Percentiles rank a stretch among this genome's conserved stretches.
Conservation (phyloP, 2,797 vertebrate genomes). For the Gallinago solitaria region DNA sequence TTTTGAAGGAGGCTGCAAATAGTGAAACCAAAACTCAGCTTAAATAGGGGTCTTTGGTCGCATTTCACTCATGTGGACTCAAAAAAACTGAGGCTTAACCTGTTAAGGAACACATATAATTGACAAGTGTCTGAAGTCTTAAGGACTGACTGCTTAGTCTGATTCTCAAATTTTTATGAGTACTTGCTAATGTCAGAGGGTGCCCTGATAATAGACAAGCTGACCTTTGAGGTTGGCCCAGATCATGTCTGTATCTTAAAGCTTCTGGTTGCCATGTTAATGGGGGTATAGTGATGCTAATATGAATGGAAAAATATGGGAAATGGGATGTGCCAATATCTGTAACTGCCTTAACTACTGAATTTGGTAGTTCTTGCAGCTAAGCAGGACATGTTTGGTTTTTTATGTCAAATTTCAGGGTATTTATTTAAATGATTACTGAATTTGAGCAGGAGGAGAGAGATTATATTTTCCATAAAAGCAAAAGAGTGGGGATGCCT, state of each 20-base stretch:
- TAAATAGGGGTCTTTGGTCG: not conserved
- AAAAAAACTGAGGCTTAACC: not conserved
- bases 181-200: not conserved
- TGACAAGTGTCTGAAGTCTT: not conserved
- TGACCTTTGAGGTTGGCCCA: not conserved
- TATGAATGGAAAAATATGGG: not conserved
- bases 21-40: not conserved
- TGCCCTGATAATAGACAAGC: not conserved
- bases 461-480: not conserved
- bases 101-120: not conserved
- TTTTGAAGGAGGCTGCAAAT: not conserved
- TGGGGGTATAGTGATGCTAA: not conserved
- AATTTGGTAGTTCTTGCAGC: not conserved
- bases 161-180: not conserved
- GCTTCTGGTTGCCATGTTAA: not conserved
- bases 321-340: not conserved
- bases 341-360: not conserved
- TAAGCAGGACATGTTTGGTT: not conserved
- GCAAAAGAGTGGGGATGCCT: not conserved
- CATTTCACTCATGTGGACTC: fast-evolving
- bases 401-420: not conserved
- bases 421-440: not conserved
- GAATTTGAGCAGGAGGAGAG: not conserved
- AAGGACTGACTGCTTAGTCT: not conserved
- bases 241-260: not conserved